phyloP scores from a whole-genome alignment of 2,113 vertebrate genomes.

The Lichenostomus cassidix region DNA sequence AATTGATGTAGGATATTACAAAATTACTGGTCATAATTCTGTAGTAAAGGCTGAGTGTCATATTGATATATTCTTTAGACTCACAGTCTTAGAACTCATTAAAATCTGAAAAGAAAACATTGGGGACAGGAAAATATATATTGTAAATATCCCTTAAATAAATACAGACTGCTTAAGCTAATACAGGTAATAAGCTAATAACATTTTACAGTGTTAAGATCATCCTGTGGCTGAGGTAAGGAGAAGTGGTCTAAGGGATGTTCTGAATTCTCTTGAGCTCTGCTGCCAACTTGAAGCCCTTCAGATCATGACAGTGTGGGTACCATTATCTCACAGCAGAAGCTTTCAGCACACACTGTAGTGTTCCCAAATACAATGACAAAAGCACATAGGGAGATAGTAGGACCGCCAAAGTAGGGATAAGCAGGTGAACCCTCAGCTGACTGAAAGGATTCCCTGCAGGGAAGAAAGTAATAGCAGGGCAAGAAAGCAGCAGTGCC shows the following conservation, averaged over 20 bases:
- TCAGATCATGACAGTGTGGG: accelerated
- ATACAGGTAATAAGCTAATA: background rate
- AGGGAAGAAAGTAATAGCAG: accelerated
- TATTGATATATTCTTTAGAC: background rate
- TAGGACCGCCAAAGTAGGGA: background rate
- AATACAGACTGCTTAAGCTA: background rate
- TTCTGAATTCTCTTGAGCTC: background rate
- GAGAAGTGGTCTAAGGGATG: background rate
- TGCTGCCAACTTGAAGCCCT: background rate
- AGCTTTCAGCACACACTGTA: background rate
- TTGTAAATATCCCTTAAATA: background rate
- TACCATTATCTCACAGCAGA: accelerated
- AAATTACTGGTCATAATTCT: background rate
- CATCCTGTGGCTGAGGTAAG: background rate
- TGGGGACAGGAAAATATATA: background rate
- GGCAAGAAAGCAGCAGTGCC: background rate
- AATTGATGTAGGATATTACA: background rate
- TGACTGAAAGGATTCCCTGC: background rate
- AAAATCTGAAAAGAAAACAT: background rate
- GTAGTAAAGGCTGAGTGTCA: background rate
- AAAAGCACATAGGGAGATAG: background rate
- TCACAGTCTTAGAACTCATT: background rate
- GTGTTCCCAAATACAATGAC: accelerated
- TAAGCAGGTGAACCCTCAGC: background rate
- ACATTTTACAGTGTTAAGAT: background rate